These are phyloP conservation scores for Drosophila hamatofila DNA, from an alignment of 2,888 invertebrate species.

Conservation along the genomic window DNA sequence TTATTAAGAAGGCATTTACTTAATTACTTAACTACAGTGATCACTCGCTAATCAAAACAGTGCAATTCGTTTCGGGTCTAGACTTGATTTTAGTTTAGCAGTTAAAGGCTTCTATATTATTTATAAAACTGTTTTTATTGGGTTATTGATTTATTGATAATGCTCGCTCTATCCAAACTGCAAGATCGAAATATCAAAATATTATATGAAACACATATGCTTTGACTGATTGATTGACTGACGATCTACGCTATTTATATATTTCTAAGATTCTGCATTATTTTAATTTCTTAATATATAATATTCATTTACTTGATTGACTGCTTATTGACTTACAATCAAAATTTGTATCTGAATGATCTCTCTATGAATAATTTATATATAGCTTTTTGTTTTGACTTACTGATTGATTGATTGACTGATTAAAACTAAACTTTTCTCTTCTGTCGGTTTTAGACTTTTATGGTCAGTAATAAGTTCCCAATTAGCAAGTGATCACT, in stretches of 20 bases:
- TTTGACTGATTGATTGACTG: background rate
- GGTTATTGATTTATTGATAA: background rate
- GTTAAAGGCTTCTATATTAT: background rate
- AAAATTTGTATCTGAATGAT: background rate
- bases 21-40: conserved; percentile 22
- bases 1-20: conserved; percentile 57
- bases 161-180: background rate
- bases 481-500: conserved; percentile 8
- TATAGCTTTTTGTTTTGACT: background rate
- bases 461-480: background rate
- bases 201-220: background rate
- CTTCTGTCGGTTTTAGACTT: background rate
- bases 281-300: background rate
- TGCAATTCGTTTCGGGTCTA: background rate
- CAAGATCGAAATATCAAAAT: background rate
- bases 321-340: background rate
- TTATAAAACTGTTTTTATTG: background rate
- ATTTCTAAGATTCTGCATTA: background rate
- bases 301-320: background rate
- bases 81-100: background rate
- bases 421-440: background rate
- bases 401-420: background rate
- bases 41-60: background rate
- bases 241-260: background rate
- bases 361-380: background rate